phyloP scores from a whole-genome alignment of 1,140 invertebrate species.

The Cardiocondyla obscurior region DNA sequence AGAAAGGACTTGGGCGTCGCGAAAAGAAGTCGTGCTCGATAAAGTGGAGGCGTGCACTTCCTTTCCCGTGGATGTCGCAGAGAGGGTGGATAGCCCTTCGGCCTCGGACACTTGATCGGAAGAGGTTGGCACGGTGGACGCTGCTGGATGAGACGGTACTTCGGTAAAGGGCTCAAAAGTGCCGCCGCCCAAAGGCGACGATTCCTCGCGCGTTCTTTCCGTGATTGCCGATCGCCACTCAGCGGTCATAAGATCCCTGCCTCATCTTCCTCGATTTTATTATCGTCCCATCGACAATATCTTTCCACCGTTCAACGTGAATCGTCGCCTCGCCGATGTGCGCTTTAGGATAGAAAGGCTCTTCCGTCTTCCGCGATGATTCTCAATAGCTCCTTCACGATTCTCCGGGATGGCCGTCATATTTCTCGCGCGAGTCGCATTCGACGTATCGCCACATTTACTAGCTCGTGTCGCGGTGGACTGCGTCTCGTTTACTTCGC shows the following conservation, averaged over 20 bases:
- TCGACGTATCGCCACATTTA: neutral
- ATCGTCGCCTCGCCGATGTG: constrained; percentile 8
- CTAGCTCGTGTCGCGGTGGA: neutral
- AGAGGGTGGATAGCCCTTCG: neutral
- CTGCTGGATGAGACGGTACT: neutral
- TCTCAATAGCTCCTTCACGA: constrained; percentile 54
- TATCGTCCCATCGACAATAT: neutral
- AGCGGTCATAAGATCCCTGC: neutral
- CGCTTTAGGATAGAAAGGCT: constrained; percentile 3
- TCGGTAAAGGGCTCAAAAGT: constrained; percentile 12
- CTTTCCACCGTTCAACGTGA: neutral
- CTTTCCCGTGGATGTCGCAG: neutral
- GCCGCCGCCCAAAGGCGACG: neutral
- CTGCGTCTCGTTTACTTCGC: neutral
- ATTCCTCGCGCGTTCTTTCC: neutral
- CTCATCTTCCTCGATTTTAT: neutral
- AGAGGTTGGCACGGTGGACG: constrained; percentile 10
- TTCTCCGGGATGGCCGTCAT: constrained; percentile 46
- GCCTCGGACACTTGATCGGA: constrained; percentile 1
- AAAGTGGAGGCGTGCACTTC: neutral
- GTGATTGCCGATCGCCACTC: constrained; percentile 16
- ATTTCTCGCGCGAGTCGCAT: constrained; percentile 48
- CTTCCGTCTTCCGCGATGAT: constrained; percentile 31
- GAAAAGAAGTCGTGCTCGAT: neutral
- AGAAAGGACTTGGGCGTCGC: constrained; percentile 20